Evolutionary conservation across 2,797 vertebrate genomes (phyloP), one percentile per base, ranked within the genome.

Genomic region (Hylomyscus alleni): DNA sequence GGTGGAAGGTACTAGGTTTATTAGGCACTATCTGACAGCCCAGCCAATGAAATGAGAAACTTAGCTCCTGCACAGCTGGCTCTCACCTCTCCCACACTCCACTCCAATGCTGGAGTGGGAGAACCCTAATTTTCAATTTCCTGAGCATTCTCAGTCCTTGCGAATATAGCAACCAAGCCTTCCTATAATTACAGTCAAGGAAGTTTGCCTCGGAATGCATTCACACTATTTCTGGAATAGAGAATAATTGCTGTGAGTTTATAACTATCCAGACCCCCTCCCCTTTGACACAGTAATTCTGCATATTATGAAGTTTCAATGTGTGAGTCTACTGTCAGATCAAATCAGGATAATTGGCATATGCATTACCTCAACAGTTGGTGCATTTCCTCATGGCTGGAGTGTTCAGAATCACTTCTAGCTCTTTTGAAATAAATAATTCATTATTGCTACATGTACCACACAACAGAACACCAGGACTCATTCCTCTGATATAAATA

Each of bases 171-270:
- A 15, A 87, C 62, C 73, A 90, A 87, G 83, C 44, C 19, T 76
- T 87, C 72, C 77, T 69, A 50, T 78, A 91, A 90, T 93, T 97
- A 95, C 2, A 77, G 14, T 84, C 12, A 65, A 2, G 22, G 31
- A 75, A 86, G 34, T 72, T n/a, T 82, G 37, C 47, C 90, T 87
- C 94, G 77, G 82, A 84, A 90, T 91, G 19, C 76, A 17, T 19
- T 72, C 73, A 40, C 24, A 80, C 95, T 91, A 29, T 90, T 97
- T 96, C 91, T 92, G 31, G 47, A 72, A 22, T n/a, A 88, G 13
- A 56, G 40, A 84, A 83, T 44, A 58, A 77, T 76, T 60, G 52
- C 75, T 44, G 44, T 44, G 56, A 44, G 52, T 77, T 95, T 81
- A 44, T 3, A 89, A 52, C n/a, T 93, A 50, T 90, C 81, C 31